These are phyloP conservation scores for Phlogophora meticulosa DNA, from an alignment of 2,888 invertebrate species.

Conservation along the genomic window DNA sequence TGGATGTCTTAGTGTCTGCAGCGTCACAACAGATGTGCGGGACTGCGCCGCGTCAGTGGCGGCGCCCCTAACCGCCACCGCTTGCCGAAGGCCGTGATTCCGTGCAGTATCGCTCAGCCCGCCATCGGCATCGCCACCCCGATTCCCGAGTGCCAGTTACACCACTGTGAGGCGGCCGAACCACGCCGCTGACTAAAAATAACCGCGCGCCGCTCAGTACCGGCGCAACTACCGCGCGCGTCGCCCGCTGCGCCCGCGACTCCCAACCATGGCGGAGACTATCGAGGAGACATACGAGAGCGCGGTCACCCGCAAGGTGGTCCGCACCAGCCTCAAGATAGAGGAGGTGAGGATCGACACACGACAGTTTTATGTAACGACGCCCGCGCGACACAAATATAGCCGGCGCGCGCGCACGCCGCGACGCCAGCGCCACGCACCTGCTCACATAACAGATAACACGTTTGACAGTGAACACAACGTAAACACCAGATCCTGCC, in stretches of 20 bases:
- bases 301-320: slow-evolving; percentile 93
- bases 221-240: slow-evolving; percentile 88
- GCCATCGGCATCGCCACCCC: slow-evolving; percentile 71
- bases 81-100: slow-evolving; percentile 47
- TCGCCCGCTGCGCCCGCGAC: slow-evolving; percentile 88
- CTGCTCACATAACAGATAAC: slow-evolving; percentile 89
- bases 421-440: slow-evolving; percentile 78
- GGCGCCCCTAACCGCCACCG: slow-evolving; percentile 60
- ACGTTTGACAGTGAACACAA: slow-evolving; percentile 88
- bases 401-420: slow-evolving; percentile 77
- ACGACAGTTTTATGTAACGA: slow-evolving; percentile 85
- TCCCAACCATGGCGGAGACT: slow-evolving; percentile 92
- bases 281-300: slow-evolving; percentile 93
- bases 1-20: slow-evolving; percentile 42
- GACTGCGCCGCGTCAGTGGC: slow-evolving; percentile 46
- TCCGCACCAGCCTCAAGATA: slow-evolving; percentile 93
- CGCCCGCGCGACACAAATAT: slow-evolving; percentile 85
- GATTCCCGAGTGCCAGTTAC: slow-evolving; percentile 74
- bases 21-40: slow-evolving; percentile 61
- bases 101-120: slow-evolving; percentile 65
- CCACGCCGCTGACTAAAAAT: slow-evolving; percentile 88
- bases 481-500: slow-evolving; percentile 81
- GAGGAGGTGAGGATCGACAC: slow-evolving; percentile 92
- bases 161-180: slow-evolving; percentile 71
- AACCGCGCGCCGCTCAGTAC: slow-evolving; percentile 87